Percentiles rank a stretch among this genome's conserved stretches.
These are phyloP conservation scores for Lithophane leautieri DNA, from an alignment of 2,888 invertebrate genomes.

Conservation along the genomic window DNA sequence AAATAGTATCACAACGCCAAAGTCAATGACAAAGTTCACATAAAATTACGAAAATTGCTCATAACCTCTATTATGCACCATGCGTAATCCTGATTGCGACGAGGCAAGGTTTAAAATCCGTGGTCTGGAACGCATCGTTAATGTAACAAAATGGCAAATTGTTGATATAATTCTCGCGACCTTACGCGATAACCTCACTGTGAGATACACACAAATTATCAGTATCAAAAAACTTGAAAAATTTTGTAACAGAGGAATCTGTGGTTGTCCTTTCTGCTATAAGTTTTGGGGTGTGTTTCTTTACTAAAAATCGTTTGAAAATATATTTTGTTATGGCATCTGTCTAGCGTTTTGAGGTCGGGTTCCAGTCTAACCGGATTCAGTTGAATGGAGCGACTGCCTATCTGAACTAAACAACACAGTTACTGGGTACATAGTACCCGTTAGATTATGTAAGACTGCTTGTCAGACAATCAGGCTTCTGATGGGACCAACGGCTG, in stretches of 20 bases:
- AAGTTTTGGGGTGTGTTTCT: constrained; percentile 20
- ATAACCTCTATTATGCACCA: background rate
- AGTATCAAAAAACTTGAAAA: constrained; percentile 40
- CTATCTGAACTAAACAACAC: background rate
- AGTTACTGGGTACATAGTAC: background rate
- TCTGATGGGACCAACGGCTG: background rate
- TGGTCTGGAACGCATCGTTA: background rate
- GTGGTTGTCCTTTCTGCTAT: background rate
- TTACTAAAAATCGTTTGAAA: background rate
- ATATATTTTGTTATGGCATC: too few relatives aligned
- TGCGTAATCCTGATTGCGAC: background rate
- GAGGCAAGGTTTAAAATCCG: background rate
- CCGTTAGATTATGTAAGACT: background rate
- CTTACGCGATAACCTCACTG: constrained; percentile 54
- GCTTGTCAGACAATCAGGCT: background rate
- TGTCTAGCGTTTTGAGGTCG: too few relatives aligned
- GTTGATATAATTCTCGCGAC: constrained; percentile 56
- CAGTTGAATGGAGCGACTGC: background rate
- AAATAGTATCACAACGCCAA: constrained; percentile 48
- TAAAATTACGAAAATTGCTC: constrained; percentile 8
- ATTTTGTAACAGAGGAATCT: constrained; percentile 43
- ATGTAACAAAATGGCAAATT: constrained; percentile 36
- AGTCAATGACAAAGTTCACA: constrained; percentile 57
- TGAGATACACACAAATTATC: constrained; percentile 37
- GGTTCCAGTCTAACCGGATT: background rate